Percentiles rank a stretch among this genome's conserved stretches.
Conservation (phyloP, 2,113 vertebrate genomes). For the Heterocephalus glaber region DNA sequence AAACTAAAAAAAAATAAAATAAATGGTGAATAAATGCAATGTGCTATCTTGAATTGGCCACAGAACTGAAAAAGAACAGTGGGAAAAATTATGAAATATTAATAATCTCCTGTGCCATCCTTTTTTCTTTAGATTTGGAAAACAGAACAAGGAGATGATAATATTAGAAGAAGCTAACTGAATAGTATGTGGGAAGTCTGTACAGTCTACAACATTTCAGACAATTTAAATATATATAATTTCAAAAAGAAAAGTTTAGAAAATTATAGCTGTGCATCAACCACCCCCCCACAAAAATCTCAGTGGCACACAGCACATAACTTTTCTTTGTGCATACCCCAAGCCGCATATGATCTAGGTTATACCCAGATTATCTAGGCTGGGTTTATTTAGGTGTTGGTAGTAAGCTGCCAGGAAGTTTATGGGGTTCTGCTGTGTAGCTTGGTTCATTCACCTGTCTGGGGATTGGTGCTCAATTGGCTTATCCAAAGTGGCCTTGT, state of each 20-base stretch:
- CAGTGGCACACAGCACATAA: not conserved
- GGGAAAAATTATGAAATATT: not conserved
- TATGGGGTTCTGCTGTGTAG: not conserved
- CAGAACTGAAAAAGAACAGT: not conserved
- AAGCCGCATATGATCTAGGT: not conserved
- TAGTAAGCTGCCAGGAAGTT: not conserved
- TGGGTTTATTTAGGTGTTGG: not conserved
- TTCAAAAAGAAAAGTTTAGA: slow-evolving; percentile 18
- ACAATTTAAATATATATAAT: not conserved
- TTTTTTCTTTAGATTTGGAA: not conserved
- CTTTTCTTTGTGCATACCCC: not conserved
- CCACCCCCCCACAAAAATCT: not conserved
- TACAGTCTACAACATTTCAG: not conserved
- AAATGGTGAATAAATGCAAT: not conserved
- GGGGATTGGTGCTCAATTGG: not conserved
- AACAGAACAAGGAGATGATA: not conserved
- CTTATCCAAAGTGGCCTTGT: not conserved
- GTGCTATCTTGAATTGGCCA: not conserved
- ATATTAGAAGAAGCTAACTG: not conserved
- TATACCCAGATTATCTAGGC: not conserved
- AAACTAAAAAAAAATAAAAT: not conserved
- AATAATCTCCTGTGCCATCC: not conserved
- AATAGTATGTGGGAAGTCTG: not conserved
- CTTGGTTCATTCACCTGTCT: not conserved
- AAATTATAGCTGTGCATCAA: not conserved